Conservation (phyloP, 2,797 vertebrate species). For the Acestrorhynchus altus region DNA sequence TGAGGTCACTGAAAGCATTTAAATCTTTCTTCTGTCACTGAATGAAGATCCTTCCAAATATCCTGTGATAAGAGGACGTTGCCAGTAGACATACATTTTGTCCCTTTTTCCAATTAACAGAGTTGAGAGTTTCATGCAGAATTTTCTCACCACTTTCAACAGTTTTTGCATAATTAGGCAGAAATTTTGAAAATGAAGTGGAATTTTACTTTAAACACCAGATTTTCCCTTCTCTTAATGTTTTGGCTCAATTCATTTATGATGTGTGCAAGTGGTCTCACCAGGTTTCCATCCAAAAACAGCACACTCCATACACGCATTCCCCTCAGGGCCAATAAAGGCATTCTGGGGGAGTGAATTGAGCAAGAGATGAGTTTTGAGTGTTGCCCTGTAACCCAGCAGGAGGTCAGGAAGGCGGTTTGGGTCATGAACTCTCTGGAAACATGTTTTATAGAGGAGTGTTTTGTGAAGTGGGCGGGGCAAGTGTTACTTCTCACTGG, state of each 20-base stretch:
- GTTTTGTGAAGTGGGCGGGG: background rate
- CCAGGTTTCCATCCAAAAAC: slow-evolving; percentile 1
- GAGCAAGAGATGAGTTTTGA: slow-evolving; percentile 26
- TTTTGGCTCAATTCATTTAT: slow-evolving; percentile 2
- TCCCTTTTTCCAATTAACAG: too few species aligned
- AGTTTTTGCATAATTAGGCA: too few species aligned
- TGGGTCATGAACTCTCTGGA: slow-evolving; percentile 23
- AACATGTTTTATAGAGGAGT: slow-evolving; percentile 10
- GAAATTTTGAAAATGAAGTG: too few species aligned
- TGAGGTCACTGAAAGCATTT: too few species aligned
- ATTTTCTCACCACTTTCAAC: too few species aligned
- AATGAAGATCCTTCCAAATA: too few species aligned
- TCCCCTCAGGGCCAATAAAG: slow-evolving; percentile 42
- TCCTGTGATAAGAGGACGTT: too few species aligned
- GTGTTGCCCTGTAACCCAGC: slow-evolving; percentile 5
- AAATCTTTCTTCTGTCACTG: too few species aligned
- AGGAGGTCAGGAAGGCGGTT: slow-evolving; percentile 19
- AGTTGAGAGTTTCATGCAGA: too few species aligned
- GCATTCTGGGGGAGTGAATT: slow-evolving; percentile 11
- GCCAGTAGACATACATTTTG: too few species aligned
- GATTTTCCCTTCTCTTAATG: background rate
- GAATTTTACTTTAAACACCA: too few species aligned
- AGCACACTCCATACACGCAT: background rate
- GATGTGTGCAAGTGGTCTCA: slow-evolving; percentile 2
- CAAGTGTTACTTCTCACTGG: background rate